A percentile compares a stretch with the other conserved stretches of the same genome.
phyloP scores from a whole-genome alignment of 2,113 vertebrate genomes.

The Oncorhynchus kisutch region DNA sequence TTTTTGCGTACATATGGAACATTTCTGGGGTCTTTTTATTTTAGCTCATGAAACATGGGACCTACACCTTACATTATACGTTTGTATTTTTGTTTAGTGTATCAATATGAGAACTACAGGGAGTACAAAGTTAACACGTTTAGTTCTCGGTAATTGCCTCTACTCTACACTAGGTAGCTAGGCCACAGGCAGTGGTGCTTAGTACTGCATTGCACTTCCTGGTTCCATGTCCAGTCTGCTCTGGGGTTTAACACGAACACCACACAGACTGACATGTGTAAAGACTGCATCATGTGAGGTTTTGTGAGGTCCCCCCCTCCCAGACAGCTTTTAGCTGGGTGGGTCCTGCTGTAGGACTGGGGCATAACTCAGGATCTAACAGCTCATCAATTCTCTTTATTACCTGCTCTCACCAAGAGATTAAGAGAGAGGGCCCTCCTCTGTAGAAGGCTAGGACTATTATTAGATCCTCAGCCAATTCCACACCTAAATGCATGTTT shows the following conservation, averaged over 20 bases:
- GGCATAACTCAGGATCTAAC: conserved; percentile 37
- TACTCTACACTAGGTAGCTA: too few species aligned
- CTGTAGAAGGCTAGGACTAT: conserved; percentile 41
- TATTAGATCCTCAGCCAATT: conserved; percentile 60
- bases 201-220: background rate
- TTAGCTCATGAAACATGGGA: too few species aligned
- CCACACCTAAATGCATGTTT: conserved; percentile 5
- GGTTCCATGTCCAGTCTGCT: background rate
- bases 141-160: too few species aligned
- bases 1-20: too few species aligned
- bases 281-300: background rate
- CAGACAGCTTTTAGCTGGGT: background rate
- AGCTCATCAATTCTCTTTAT: conserved; percentile 70
- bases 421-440: conserved; percentile 20
- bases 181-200: too few species aligned
- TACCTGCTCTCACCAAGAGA: conserved; percentile 53
- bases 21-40: too few species aligned
- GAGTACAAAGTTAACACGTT: too few species aligned
- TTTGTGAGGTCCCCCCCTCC: background rate
- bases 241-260: background rate
- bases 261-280: background rate
- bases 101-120: too few species aligned
- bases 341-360: background rate
- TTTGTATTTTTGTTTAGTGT: too few species aligned
- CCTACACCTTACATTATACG: too few species aligned